phyloP scores from a whole-genome alignment of 2,797 vertebrate genomes.

The Thalassophryne amazonica region DNA sequence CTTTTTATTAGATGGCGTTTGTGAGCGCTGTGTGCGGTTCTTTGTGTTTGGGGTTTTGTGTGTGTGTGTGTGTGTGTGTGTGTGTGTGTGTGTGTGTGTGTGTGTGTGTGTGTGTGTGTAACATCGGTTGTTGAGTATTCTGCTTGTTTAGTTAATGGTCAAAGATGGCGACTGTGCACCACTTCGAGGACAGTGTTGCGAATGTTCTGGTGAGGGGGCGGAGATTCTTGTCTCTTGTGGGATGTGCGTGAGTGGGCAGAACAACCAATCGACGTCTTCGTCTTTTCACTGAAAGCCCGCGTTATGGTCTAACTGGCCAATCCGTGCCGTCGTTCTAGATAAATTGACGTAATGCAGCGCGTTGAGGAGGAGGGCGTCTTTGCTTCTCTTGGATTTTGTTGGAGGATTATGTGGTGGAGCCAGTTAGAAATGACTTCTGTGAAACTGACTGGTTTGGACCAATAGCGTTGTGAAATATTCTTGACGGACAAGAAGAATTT shows the following conservation, averaged over 20 bases:
- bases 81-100: too few species aligned
- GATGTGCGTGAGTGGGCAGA: conserved; percentile 52
- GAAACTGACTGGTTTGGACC: not conserved
- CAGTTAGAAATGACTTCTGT: not conserved
- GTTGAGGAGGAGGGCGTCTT: conserved; percentile 22
- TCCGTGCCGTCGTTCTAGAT: conserved; percentile 28
- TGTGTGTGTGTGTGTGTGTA: too few species aligned
- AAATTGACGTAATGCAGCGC: conserved; percentile 71
- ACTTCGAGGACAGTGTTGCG: conserved; percentile 46
- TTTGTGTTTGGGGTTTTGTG: accelerated
- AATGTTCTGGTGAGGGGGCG: conserved; percentile 44
- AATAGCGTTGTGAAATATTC: conserved; percentile 20
- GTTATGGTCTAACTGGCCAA: conserved; percentile 62
- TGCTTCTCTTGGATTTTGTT: conserved; percentile 4
- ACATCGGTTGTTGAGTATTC: too few species aligned
- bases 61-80: accelerated
- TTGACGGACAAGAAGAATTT: conserved; percentile 36
- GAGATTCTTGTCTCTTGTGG: conserved; percentile 18
- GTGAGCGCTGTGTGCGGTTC: accelerated
- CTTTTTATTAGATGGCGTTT: not conserved
- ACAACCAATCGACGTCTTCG: conserved; percentile 62
- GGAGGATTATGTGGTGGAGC: conserved; percentile 12
- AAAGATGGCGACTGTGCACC: conserved; percentile 69
- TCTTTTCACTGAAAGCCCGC: conserved; percentile 58
- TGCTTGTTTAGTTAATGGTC: too few species aligned